phyloP scores from a whole-genome alignment of 2,888 invertebrate species.

The Bugula neritina region DNA sequence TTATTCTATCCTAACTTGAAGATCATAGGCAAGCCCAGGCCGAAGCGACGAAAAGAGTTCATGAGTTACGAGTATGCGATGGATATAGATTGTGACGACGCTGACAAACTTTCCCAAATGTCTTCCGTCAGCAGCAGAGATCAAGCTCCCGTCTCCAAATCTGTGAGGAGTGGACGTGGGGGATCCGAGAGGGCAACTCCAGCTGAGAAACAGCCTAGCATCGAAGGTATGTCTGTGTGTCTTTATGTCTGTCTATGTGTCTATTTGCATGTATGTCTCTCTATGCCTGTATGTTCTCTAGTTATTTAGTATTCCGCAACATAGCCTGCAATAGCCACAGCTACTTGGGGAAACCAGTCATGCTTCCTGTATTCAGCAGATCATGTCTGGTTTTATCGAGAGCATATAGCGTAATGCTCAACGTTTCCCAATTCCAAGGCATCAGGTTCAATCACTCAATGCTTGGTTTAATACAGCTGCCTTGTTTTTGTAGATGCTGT shows the following conservation, averaged over 20 bases:
- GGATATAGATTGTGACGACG: neutral
- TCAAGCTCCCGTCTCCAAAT: neutral
- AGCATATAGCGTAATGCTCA: no score
- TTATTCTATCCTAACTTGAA: no score
- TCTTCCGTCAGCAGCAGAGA: neutral
- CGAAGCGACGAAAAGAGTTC: neutral
- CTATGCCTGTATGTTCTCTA: neutral
- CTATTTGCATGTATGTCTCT: neutral
- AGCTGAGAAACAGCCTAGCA: conserved; percentile 6
- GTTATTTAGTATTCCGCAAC: no score
- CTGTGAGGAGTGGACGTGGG: neutral
- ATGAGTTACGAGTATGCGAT: neutral
- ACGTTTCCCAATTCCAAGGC: no score
- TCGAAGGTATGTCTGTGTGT: conserved; percentile 10
- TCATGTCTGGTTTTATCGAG: no score
- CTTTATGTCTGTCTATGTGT: neutral
- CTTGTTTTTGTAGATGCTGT: conserved; percentile 22
- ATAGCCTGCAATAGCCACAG: no score
- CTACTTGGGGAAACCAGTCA: no score
- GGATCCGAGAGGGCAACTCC: neutral
- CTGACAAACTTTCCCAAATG: neutral
- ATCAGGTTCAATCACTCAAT: no score
- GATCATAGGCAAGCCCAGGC: neutral
- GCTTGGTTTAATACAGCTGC: no score
- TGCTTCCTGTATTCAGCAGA: no score